Base-by-base conservation (phyloP, 2,888 invertebrate genomes). In the Masnerella sp. region DNA sequence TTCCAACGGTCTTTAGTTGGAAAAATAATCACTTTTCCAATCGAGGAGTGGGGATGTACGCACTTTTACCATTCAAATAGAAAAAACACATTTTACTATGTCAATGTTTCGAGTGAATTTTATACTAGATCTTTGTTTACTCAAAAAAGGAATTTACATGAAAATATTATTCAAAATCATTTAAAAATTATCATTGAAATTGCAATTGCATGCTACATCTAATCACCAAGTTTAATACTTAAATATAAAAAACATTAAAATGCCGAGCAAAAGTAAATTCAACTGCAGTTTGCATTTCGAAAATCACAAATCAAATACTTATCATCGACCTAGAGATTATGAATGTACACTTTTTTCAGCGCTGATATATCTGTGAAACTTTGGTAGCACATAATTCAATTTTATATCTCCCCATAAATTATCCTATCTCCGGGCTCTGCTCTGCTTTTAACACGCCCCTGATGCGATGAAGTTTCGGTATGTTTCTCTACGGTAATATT, bases 401-500 rank as follows among this genome's bases (percentile, higher is more conserved):
- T 54, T 62, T 70, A 69, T 54, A 40, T 69, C 17, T n/a, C 14
- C 25, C 47, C 43, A 69, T 69, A 69, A 69, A 61, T 61, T 61
- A 61, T 40, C 40, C 32, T 51, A 70, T 70, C 70, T 62, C 54
- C 15, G 22, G 38, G 38, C 22, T 61, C 22, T 40, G 42, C 43
- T 54, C 69, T 40, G 54, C 30, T 43, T 71, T 51, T 45, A 64
- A 65, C 58, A 58, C 71, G 64, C 64, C 64, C 43, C 64, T 71
- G 58, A 59, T 71, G 52, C 45, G 43, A 64, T 38, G 56, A 62
- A 62, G 62, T 71, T 64, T 64, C 65, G 59, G 71, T 65, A 71
- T 71, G 71, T 71, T 70, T 52, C 58, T 64, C 52, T 64, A 71
- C 58, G 36, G 64, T 43, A 59, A 64, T 71, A 71, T 71, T 71